Evolutionary conservation across 2,888 invertebrate genomes (phyloP), one percentile per base, ranked within the genome.

Genomic region (Cheilosia soror): DNA sequence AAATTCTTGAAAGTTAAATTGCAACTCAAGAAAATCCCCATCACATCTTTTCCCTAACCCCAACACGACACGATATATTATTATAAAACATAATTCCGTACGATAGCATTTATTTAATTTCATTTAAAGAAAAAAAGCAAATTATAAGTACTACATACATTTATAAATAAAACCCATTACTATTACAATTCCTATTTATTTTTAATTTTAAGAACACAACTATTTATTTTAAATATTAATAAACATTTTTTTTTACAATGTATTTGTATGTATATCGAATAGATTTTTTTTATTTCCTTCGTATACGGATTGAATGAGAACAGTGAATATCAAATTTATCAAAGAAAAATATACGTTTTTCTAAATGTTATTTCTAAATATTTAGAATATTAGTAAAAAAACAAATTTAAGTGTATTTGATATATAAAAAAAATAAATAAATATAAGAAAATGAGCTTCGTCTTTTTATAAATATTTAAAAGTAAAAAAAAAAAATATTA

Each of bases 221-320:
- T 69, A 62, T 57, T 60, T 60, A 51, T 51, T 58, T 63, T 44
- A 62, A 44, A 37, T 44, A 47, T 55, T 15, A 49, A 47, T 62
- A 11, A 20, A 62, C 44, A n/a, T n/a, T 42, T 42, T 68, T 57
- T 60, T 29, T 29, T n/a, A 53, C 11, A 40, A 9, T 53, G 40
- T 60, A 37, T 44, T 47, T 42, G 13, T 11, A 42, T 13, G 4
- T 42, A 37, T 60, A 51, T 63, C 37, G 33, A 65, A 63, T 55
- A 55, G 47, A 53, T 47, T 13, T 33, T 71, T 71, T 63, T 69
- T 37, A 66, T 72, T 82, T 72, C 55, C 71, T 58, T 71, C 40
- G 77, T 82, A 83, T 83, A 83, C 78, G 73, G 78, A 78, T 72
- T 68, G 72, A 78, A 62, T 68, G 51, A 72, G 66, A 77, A 63